These are phyloP conservation scores for Lycaena phlaeas DNA, from an alignment of 2,888 invertebrate species.

Conservation along the genomic window DNA sequence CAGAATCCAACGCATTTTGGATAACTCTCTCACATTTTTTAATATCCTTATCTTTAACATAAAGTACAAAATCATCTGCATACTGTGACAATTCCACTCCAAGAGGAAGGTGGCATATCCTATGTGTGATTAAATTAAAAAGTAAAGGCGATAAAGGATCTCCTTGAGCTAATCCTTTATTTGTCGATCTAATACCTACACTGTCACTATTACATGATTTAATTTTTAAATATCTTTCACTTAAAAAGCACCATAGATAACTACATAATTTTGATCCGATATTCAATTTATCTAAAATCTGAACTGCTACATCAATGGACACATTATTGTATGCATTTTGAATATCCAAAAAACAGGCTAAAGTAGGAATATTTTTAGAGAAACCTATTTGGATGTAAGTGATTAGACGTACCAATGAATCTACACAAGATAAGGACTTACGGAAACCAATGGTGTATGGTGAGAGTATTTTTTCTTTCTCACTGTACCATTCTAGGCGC, in stretches of 20 bases:
- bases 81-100: constrained; percentile 10
- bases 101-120: constrained; percentile 9
- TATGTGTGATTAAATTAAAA: constrained; percentile 13
- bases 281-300: constrained; percentile 9
- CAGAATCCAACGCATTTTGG: neutral
- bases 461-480: neutral
- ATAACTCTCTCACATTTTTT: constrained; percentile 16
- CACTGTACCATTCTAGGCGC: neutral
- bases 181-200: constrained; percentile 3
- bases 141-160: constrained; percentile 15
- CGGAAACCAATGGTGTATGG: neutral
- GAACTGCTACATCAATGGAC: neutral
- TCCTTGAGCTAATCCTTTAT: constrained; percentile 14
- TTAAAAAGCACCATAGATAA: constrained; percentile 10
- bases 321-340: constrained; percentile 13
- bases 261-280: constrained; percentile 4
- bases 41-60: neutral
- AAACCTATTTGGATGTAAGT: constrained; percentile 12
- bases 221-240: neutral
- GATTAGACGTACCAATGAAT: constrained; percentile 3
- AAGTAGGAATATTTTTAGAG: constrained; percentile 4
- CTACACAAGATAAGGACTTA: neutral
- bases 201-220: neutral
- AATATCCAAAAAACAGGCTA: constrained; percentile 14
- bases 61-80: constrained; percentile 13